Evolutionary conservation across 2,113 vertebrate species (phyloP).

Genomic region (Paraplagusia blochii): DNA sequence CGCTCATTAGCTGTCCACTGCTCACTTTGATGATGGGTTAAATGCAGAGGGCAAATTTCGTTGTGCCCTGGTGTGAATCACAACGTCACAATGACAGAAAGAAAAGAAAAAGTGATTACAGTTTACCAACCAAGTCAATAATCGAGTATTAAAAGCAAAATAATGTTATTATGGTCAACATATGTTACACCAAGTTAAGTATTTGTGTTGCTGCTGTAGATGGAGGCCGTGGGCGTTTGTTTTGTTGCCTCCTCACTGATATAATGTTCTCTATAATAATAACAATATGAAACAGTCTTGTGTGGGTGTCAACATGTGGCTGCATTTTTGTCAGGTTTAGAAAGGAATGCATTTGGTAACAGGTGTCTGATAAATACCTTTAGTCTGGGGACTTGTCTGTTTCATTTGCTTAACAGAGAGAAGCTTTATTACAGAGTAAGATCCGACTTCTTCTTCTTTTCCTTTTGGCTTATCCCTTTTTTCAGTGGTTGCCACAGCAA

Average conservation of each 20-base stretch:
- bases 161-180: neutral
- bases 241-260: constrained; percentile 18
- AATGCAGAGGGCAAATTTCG: too few species aligned
- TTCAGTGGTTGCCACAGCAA: too few species aligned
- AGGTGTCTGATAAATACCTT: neutral
- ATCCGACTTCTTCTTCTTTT: too few species aligned
- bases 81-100: too few species aligned
- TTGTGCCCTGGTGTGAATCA: too few species aligned
- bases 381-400: too few species aligned
- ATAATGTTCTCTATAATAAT: constrained; percentile 1
- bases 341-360: constrained; percentile 5
- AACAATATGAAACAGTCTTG: neutral
- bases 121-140: too few species aligned
- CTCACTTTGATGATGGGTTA: too few species aligned
- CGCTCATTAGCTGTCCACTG: too few species aligned
- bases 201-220: constrained; percentile 2
- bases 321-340: neutral
- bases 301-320: neutral
- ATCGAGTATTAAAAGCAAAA: neutral
- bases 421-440: too few species aligned
- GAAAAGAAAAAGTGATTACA: neutral
- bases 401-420: too few species aligned
- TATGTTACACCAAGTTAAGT: neutral
- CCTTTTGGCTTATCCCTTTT: too few species aligned
- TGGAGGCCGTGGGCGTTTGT: constrained; percentile 19